Base-by-base conservation (phyloP, 2,113 vertebrate genomes). In the Actenoides hombroni region DNA sequence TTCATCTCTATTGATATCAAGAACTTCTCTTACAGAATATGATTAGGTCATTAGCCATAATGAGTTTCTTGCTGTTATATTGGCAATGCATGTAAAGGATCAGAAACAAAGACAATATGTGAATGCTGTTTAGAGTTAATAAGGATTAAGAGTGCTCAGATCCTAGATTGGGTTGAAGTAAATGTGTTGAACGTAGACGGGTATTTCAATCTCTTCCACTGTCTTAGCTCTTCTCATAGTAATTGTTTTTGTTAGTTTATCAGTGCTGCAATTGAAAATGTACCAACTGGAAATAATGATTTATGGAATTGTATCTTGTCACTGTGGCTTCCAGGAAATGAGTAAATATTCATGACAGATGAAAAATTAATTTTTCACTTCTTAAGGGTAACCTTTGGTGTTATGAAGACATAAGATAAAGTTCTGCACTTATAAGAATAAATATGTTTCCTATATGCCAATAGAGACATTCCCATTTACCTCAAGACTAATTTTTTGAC, bases 281-380 rank as follows among this genome's bases (percentile, higher is more conserved):
- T 35, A 67, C 31, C 21, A 42, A 37, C 8, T 86, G 35, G 64
- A 93, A 83, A 90, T 40, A 92, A 87, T 94, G 92, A 92, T 69
- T 88, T 94, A 87, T 88, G 65, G 57, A 84, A 82, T 42, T 8
- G 5, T 81, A 26, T 74, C 86, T 85, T 92, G 75, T 90, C 68
- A 79, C 14, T 81, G 35, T 28, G 33, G 53, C 61, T 90, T 96
- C 69, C 68, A 86, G 76, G 28, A 92, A 94, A 93, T 60, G 37
- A 49, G 64, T 90, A 88, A 69, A 79, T 79, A 94, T 70, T 92
- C 57, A 88, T 61, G 83, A 83, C 46, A 94, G 39, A 46, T 91
- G 57, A 94, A 97, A 97, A 96, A 97, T 90, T 86, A 97, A 64
- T 95, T 63, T 91, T 46, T 54, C 73, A 94, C 88, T 94, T 56